A percentile compares a stretch with the other conserved stretches of the same genome.
These are phyloP conservation scores for Calliopum simillimum DNA, from an alignment of 2,888 invertebrate genomes.

Conservation along the genomic window DNA sequence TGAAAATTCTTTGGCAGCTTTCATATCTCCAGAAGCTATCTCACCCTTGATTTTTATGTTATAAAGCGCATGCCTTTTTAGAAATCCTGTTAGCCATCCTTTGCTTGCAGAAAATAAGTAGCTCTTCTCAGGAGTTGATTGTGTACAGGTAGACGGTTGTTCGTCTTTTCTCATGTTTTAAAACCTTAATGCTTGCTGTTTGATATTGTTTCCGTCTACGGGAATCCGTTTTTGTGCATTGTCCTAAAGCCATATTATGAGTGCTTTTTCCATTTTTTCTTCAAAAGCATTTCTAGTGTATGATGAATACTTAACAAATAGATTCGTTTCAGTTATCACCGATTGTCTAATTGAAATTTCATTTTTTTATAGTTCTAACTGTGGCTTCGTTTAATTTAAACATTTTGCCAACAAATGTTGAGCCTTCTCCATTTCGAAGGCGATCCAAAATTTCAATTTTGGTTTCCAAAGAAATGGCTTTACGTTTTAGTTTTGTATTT, in stretches of 20 bases:
- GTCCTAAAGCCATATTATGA: constrained; percentile 40
- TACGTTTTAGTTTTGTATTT: too few relatives aligned
- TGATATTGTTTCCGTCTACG: constrained; percentile 44
- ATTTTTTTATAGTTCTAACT: constrained; percentile 34
- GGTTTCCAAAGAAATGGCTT: too few relatives aligned
- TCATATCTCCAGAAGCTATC: constrained; percentile 5
- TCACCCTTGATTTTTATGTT: constrained; percentile 7
- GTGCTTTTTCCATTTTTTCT: constrained; percentile 42
- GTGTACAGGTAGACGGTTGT: constrained; percentile 1
- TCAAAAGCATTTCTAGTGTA: constrained; percentile 33
- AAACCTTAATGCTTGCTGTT: constrained; percentile 42
- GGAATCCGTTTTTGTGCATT: constrained; percentile 43
- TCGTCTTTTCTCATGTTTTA: constrained; percentile 40
- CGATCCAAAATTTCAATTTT: too few relatives aligned
- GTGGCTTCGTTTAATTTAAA: not conserved
- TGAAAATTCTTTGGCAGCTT: not conserved
- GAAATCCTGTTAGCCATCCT: constrained; percentile 44
- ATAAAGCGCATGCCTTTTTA: constrained; percentile 51
- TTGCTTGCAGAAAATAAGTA: constrained; percentile 48
- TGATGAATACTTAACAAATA: constrained; percentile 36
- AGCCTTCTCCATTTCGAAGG: too few relatives aligned
- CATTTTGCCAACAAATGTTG: too few relatives aligned
- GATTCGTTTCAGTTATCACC: constrained; percentile 36
- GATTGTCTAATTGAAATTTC: constrained; percentile 37
- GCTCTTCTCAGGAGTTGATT: constrained; percentile 28